Evolutionary conservation across 2,888 invertebrate genomes (phyloP).

Genomic region (Phlogophora meticulosa): DNA sequence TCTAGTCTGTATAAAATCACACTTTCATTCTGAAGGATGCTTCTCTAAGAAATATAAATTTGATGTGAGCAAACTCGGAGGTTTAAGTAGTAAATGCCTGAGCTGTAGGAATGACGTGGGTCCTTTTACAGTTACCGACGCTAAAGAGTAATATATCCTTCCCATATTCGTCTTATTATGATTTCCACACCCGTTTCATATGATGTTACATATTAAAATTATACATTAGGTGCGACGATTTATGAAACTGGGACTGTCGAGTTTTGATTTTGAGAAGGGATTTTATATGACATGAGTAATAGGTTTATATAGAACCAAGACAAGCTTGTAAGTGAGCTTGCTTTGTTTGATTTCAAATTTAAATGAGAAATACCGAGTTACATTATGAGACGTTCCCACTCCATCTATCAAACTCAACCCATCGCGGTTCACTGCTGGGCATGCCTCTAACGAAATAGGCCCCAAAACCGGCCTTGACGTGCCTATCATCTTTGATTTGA

Average conservation of each 20-base stretch:
- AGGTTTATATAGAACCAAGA: constrained; percentile 16
- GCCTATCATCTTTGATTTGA: not conserved
- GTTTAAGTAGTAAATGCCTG: constrained; percentile 39
- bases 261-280: constrained; percentile 58
- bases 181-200: constrained; percentile 63
- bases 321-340: constrained; percentile 4
- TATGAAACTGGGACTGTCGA: constrained; percentile 47
- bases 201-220: constrained; percentile 56
- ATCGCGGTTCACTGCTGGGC: no score
- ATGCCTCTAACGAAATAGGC: no score
- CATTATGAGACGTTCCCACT: not conserved
- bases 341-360: constrained; percentile 39
- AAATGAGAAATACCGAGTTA: not conserved
- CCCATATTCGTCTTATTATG: constrained; percentile 62
- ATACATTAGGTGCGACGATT: constrained; percentile 55
- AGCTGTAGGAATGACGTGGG: constrained; percentile 67
- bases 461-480: no score
- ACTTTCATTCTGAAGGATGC: constrained; percentile 39
- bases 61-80: constrained; percentile 25
- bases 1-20: constrained; percentile 37
- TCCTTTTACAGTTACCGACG: constrained; percentile 56
- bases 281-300: constrained; percentile 49
- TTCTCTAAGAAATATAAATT: constrained; percentile 29
- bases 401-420: not conserved
- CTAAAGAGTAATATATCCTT: constrained; percentile 62